Conservation (phyloP, 2,797 vertebrate genomes). For the Tachyglossus aculeatus region DNA sequence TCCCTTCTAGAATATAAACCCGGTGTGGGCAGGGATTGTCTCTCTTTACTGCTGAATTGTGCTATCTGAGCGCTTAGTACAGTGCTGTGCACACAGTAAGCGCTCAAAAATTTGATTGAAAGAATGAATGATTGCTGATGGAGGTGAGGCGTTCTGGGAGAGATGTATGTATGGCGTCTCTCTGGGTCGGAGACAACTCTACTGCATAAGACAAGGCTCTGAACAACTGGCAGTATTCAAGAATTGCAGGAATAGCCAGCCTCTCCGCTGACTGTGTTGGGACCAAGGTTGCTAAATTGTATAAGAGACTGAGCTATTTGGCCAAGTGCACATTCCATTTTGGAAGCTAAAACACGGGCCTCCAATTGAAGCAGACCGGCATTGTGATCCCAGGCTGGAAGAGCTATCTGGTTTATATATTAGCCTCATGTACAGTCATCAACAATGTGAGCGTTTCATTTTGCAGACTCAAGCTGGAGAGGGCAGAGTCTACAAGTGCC, state of each 20-base stretch:
- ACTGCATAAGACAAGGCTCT: no score
- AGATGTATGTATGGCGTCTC: no score
- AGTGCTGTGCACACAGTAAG: no score
- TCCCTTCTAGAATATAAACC: no score
- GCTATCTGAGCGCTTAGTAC: no score
- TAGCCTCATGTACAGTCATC: not conserved
- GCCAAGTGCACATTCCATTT: not conserved
- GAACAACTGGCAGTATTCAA: not conserved
- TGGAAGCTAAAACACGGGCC: conserved; percentile 2
- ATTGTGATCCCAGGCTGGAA: not conserved
- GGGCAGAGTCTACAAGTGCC: conserved; percentile 96
- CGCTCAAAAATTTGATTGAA: no score
- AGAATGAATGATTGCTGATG: no score
- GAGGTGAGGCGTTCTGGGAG: no score
- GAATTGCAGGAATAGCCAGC: not conserved
- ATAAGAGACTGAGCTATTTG: not conserved
- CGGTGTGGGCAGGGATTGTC: no score
- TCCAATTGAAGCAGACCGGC: not conserved
- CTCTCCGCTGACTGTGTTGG: not conserved
- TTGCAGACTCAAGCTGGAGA: conserved; percentile 91
- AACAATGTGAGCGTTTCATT: conserved; percentile 38
- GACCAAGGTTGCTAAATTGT: not conserved
- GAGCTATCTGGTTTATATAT: not conserved
- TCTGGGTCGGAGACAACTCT: no score
- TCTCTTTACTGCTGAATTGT: no score